Percentiles rank a stretch among this genome's conserved stretches.
These are phyloP conservation scores for Cosmia pyralina DNA, from an alignment of 2,888 invertebrate species.

Conservation along the genomic window DNA sequence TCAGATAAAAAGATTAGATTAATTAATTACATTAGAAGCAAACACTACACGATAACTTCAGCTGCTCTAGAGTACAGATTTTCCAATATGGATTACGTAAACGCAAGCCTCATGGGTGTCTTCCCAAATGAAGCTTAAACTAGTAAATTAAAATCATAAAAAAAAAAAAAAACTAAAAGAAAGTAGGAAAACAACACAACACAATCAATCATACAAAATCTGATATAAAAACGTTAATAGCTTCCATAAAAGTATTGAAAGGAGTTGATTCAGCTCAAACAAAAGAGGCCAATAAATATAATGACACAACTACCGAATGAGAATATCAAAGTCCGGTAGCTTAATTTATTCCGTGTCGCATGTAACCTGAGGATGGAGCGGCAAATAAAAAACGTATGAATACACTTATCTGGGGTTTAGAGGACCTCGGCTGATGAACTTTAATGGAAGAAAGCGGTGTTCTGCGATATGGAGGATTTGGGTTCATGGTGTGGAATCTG, in stretches of 20 bases:
- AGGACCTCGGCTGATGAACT: slow-evolving; percentile 62
- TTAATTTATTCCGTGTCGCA: slow-evolving; percentile 87
- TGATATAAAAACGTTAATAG: slow-evolving; percentile 25
- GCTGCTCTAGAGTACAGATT: background rate
- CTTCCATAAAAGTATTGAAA: slow-evolving; percentile 36
- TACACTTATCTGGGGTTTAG: slow-evolving; percentile 73
- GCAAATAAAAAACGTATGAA: slow-evolving; percentile 69
- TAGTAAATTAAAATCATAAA: background rate
- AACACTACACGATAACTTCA: background rate
- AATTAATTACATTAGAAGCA: background rate
- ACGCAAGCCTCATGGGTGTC: background rate
- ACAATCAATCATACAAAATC: slow-evolving; percentile 20
- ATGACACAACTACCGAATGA: slow-evolving; percentile 69
- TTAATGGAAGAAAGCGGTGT: slow-evolving; percentile 63
- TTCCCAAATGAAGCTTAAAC: background rate
- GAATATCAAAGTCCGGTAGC: slow-evolving; percentile 87
- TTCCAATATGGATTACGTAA: background rate
- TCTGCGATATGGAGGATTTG: slow-evolving; percentile 49
- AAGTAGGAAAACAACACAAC: slow-evolving; percentile 14
- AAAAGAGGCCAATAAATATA: slow-evolving; percentile 69
- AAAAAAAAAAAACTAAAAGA: slow-evolving; percentile 5
- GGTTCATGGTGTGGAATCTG: slow-evolving; percentile 30
- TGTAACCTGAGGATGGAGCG: slow-evolving; percentile 70
- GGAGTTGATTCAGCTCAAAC: slow-evolving; percentile 50
- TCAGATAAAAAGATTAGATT: slow-evolving; percentile 12